A percentile compares a stretch with the other conserved stretches of the same genome.
phyloP scores from a whole-genome alignment of 2,888 invertebrate species.

The Encarsia formosa region DNA sequence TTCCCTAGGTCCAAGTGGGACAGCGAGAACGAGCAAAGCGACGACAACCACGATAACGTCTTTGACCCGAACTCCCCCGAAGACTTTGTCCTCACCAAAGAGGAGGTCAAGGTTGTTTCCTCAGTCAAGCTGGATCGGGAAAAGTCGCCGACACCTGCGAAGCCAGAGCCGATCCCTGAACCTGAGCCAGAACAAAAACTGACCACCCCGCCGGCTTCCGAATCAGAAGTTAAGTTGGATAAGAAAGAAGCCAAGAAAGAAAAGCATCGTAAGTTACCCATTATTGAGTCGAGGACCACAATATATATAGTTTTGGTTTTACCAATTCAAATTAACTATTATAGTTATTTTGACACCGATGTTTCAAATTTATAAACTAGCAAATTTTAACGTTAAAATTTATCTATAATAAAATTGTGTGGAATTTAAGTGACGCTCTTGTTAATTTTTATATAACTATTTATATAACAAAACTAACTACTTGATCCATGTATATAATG shows the following conservation, averaged over 20 bases:
- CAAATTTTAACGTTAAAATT: too few relatives aligned
- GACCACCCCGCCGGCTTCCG: too few relatives aligned
- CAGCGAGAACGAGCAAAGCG: conserved; percentile 41
- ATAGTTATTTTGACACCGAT: too few relatives aligned
- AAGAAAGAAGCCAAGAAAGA: too few relatives aligned
- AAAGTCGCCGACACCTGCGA: too few relatives aligned
- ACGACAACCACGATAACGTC: conserved; percentile 22
- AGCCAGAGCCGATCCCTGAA: not conserved
- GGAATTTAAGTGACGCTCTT: not conserved
- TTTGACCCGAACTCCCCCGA: conserved; percentile 12
- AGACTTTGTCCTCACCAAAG: conserved; percentile 9
- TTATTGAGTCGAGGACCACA: too few relatives aligned
- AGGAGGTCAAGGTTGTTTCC: not conserved
- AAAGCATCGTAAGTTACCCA: conserved; percentile 9
- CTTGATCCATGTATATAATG: not conserved
- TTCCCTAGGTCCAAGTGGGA: conserved; percentile 48
- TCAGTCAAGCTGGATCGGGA: not conserved
- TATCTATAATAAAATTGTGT: not conserved
- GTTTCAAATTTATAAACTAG: too few relatives aligned
- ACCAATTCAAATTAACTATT: too few relatives aligned
- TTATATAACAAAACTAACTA: not conserved
- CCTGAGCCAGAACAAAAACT: too few relatives aligned
- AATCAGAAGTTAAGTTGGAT: not conserved
- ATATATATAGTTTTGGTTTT: too few relatives aligned
- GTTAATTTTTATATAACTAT: not conserved